Conservation (phyloP, 1,140 invertebrate genomes). For the Lordiphosa clarofinis region DNA sequence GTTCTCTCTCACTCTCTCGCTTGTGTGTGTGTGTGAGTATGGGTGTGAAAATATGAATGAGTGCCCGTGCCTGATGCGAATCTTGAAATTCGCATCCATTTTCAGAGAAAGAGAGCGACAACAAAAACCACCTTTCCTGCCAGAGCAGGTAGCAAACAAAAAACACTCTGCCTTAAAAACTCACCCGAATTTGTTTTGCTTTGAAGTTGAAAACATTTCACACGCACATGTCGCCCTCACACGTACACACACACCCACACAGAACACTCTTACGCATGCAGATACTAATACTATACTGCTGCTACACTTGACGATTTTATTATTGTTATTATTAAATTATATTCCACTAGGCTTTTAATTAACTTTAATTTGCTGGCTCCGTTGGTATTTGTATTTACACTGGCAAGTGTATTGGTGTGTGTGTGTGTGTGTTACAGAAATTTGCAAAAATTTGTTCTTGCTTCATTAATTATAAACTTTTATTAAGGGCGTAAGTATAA, state of each 20-base stretch:
- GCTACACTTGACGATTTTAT: slow-evolving; percentile 11
- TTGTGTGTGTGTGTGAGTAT: background rate
- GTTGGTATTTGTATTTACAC: slow-evolving; percentile 43
- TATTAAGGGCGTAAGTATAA: background rate
- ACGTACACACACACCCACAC: slow-evolving; percentile 19
- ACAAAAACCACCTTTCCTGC: too few relatives aligned
- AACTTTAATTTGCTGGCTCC: slow-evolving; percentile 46
- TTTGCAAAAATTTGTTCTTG: slow-evolving; percentile 41
- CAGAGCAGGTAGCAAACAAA: slow-evolving; percentile 30
- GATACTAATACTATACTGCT: too few relatives aligned
- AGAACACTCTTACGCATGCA: slow-evolving; percentile 26
- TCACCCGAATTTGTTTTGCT: slow-evolving; percentile 46
- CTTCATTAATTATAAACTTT: slow-evolving; percentile 11
- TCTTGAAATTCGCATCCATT: background rate
- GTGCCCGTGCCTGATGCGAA: too few relatives aligned
- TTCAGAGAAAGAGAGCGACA: too few relatives aligned
- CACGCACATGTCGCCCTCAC: slow-evolving; percentile 45
- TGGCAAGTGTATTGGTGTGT: slow-evolving; percentile 32
- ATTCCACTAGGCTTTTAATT: slow-evolving; percentile 51
- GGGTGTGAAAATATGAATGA: slow-evolving; percentile 12
- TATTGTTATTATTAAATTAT: slow-evolving; percentile 53
- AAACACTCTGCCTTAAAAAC: slow-evolving; percentile 43
- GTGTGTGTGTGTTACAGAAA: slow-evolving; percentile 30
- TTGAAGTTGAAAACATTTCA: slow-evolving; percentile 31
- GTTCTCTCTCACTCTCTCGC: background rate